phyloP scores from a whole-genome alignment of 2,888 invertebrate genomes.

The Lamproptera curius region DNA sequence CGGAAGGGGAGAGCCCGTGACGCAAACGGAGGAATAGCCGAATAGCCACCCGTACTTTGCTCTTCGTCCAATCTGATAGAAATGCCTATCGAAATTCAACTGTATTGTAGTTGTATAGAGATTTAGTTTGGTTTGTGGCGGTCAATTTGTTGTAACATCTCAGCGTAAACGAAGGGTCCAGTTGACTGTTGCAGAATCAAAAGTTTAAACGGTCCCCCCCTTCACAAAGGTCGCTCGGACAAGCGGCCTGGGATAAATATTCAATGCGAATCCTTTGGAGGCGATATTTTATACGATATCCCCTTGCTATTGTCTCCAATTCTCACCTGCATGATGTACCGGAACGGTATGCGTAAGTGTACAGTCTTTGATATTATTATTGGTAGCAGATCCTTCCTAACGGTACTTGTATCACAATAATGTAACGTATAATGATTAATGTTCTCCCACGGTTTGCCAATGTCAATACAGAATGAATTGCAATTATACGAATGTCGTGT shows the following conservation, averaged over 20 bases:
- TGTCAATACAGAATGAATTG: neutral
- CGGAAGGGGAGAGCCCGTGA: conserved; percentile 77
- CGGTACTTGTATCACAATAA: neutral
- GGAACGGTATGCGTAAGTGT: conserved; percentile 37
- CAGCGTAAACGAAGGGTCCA: conserved; percentile 65
- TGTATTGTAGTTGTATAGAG: conserved; percentile 27
- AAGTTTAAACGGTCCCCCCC: conserved; percentile 75
- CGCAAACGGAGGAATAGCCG: conserved; percentile 74
- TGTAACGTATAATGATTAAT: neutral
- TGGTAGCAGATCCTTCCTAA: conserved; percentile 1
- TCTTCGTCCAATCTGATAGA: conserved; percentile 40
- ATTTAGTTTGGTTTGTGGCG: conserved; percentile 27
- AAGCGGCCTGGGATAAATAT: conserved; percentile 69
- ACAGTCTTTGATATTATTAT: too few species aligned
- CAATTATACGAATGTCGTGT: neutral
- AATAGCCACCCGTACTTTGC: conserved; percentile 56
- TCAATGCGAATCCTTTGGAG: conserved; percentile 77
- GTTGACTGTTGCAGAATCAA: conserved; percentile 77
- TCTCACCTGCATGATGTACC: conserved; percentile 68
- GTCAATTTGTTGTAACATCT: conserved; percentile 36
- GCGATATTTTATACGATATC: conserved; percentile 73
- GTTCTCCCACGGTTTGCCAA: conserved; percentile 15
- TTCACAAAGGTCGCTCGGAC: conserved; percentile 74
- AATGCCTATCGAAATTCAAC: conserved; percentile 23
- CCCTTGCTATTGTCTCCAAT: conserved; percentile 53